phyloP scores from a whole-genome alignment of 2,113 vertebrate genomes.

The Lagenorhynchus albirostris region DNA sequence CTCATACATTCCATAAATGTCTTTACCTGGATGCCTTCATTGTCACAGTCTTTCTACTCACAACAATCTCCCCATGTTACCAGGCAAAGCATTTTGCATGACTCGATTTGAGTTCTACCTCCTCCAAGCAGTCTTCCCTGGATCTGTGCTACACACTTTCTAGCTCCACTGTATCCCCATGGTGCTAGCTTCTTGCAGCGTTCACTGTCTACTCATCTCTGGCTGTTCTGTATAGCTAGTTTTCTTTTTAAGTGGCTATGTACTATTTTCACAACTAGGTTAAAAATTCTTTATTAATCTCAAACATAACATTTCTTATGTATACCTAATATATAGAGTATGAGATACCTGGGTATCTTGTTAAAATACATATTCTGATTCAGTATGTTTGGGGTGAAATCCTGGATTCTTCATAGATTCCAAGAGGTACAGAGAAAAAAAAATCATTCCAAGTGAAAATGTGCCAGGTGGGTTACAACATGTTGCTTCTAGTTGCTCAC shows the following conservation, averaged over 20 bases:
- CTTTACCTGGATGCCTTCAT: neutral
- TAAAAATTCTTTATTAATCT: neutral
- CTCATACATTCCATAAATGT: neutral
- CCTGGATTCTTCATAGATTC: neutral
- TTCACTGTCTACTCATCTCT: neutral
- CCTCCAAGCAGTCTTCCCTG: neutral
- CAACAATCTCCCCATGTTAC: neutral
- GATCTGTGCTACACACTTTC: neutral
- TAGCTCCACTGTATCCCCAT: neutral
- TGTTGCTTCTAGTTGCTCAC: neutral
- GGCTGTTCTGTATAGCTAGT: neutral
- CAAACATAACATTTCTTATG: neutral
- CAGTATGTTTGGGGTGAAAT: neutral
- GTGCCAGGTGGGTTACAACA: neutral
- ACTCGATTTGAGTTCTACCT: neutral
- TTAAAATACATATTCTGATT: neutral
- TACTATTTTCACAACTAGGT: neutral
- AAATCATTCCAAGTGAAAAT: neutral
- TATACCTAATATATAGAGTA: neutral
- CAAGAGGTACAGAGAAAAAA: neutral
- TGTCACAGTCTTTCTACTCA: neutral
- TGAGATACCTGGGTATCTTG: neutral
- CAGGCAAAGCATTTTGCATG: neutral
- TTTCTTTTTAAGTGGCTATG: neutral
- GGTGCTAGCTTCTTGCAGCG: neutral